Evolutionary conservation across 2,797 vertebrate species (phyloP).

Genomic region (Todus mexicanus): DNA sequence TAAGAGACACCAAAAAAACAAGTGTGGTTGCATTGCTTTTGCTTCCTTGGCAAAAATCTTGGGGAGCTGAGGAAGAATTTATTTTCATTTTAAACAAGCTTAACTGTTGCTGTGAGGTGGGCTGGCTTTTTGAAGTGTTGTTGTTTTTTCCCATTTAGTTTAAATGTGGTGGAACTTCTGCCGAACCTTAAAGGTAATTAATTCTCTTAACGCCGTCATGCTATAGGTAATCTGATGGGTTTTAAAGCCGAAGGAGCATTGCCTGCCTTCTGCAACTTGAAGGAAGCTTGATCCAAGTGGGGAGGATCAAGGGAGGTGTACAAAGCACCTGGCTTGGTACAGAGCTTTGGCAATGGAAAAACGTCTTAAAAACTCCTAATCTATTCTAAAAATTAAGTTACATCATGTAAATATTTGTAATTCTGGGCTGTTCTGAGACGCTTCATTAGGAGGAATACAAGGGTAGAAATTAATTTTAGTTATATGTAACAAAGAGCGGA

Average conservation of each 20-base stretch:
- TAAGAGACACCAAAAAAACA: background rate
- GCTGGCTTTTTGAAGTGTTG: background rate
- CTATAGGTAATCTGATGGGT: background rate
- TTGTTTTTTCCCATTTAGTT: background rate
- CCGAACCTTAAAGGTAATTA: background rate
- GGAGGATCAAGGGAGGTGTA: background rate
- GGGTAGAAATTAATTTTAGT: constrained; percentile 34
- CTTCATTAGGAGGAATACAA: constrained; percentile 31
- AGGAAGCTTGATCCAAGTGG: background rate
- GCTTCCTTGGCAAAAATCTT: background rate
- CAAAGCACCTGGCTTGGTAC: background rate
- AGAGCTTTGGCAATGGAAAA: background rate
- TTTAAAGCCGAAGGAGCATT: background rate
- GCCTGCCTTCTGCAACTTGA: background rate
- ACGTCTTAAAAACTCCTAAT: background rate
- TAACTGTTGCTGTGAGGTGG: background rate
- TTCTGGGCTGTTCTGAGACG: constrained; percentile 22
- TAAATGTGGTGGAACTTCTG: background rate
- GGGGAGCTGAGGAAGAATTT: background rate
- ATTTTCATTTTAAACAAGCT: background rate
- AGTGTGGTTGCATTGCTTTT: background rate
- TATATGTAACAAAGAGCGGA: background rate
- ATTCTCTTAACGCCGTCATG: background rate
- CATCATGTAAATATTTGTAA: constrained; percentile 43
- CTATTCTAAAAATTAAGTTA: constrained; percentile 23